A percentile compares a stretch with the other conserved stretches of the same genome.
Evolutionary conservation across 1,140 invertebrate genomes (phyloP).

Genomic region (Cydia pomonella): DNA sequence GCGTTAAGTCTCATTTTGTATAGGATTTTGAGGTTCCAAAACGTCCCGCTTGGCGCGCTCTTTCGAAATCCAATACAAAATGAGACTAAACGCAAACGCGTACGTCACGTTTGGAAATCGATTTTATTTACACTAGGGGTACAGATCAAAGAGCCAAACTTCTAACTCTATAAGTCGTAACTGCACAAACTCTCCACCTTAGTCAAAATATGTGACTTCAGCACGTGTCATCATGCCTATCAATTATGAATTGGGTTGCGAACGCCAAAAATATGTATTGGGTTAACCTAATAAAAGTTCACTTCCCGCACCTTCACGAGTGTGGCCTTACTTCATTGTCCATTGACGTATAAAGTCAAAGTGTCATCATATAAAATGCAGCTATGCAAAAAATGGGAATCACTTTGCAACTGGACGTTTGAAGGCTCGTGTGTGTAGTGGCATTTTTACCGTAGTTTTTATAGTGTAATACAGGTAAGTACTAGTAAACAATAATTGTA

Average conservation of each 20-base stretch:
- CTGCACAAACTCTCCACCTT: no score
- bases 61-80: no score
- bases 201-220: no score
- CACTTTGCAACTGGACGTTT: conserved; percentile 7
- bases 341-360: background rate
- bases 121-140: no score
- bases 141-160: no score
- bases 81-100: no score
- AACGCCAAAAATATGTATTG: conserved; percentile 8
- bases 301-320: background rate
- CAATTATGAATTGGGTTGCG: background rate
- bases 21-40: no score
- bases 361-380: conserved; percentile 8
- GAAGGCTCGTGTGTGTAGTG: background rate
- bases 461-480: background rate
- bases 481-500: background rate
- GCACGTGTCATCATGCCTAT: no score
- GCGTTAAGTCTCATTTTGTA: no score
- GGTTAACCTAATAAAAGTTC: conserved; percentile 14
- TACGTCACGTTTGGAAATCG: no score
- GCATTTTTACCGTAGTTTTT: background rate
- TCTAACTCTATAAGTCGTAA: no score
- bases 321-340: conserved; percentile 12
- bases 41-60: no score
- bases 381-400: conserved; percentile 17